Conservation (phyloP, 2,888 invertebrate genomes). For the Meteorus cinctellus region DNA sequence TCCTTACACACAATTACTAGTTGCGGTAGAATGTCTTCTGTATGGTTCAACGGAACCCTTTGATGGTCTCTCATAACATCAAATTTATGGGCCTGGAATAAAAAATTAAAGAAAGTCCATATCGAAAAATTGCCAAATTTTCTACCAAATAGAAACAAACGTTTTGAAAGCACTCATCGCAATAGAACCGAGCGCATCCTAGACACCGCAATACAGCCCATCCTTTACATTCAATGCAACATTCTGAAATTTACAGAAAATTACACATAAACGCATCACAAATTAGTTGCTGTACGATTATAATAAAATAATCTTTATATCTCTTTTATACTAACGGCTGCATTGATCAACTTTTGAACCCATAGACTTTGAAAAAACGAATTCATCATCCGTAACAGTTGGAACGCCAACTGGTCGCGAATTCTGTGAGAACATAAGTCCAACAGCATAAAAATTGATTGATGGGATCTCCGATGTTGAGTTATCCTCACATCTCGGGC, state of each 20-base stretch:
- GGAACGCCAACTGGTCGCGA: slow-evolving; percentile 27
- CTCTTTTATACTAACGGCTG: background rate
- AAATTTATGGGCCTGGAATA: slow-evolving; percentile 19
- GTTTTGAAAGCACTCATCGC: slow-evolving; percentile 38
- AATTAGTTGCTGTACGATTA: background rate
- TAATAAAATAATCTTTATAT: background rate
- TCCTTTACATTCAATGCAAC: slow-evolving; percentile 26
- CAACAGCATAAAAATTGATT: slow-evolving; percentile 70
- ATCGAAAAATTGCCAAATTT: background rate
- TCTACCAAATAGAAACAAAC: slow-evolving; percentile 3
- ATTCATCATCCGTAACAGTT: slow-evolving; percentile 53
- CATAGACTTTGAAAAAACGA: slow-evolving; percentile 49
- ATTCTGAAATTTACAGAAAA: slow-evolving; percentile 1
- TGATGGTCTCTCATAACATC: slow-evolving; percentile 13
- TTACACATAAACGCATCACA: background rate
- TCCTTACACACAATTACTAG: background rate
- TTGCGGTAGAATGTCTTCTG: background rate
- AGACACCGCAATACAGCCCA: slow-evolving; percentile 20
- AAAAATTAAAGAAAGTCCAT: slow-evolving; percentile 12
- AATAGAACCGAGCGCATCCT: slow-evolving; percentile 12
- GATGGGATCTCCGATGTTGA: slow-evolving; percentile 45
- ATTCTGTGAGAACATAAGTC: slow-evolving; percentile 54
- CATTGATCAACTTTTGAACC: slow-evolving; percentile 43
- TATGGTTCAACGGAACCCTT: background rate
- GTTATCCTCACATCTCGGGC: slow-evolving; percentile 64